phyloP scores from a whole-genome alignment of 2,113 vertebrate genomes.

The Noturus placidus region DNA sequence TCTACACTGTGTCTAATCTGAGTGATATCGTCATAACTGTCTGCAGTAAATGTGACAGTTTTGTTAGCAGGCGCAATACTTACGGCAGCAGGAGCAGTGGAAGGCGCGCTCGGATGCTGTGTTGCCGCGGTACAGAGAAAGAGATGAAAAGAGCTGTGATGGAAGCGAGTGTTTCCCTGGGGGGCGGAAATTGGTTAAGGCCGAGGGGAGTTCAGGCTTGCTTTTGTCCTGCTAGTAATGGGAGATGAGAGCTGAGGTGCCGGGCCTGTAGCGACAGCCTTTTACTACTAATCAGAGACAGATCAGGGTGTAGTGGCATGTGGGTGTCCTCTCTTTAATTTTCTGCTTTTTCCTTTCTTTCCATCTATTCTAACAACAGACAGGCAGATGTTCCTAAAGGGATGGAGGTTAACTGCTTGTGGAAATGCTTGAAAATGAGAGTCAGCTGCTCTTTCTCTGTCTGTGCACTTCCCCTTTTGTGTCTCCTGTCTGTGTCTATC shows the following conservation, averaged over 20 bases:
- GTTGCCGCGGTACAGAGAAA: slow-evolving; percentile 30
- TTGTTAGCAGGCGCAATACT: slow-evolving; percentile 32
- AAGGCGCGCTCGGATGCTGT: slow-evolving; percentile 16
- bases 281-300: slow-evolving; percentile 40
- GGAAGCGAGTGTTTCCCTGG: slow-evolving; percentile 42
- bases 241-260: slow-evolving; percentile 51
- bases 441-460: slow-evolving; percentile 36
- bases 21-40: slow-evolving; percentile 1
- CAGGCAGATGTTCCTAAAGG: slow-evolving; percentile 45
- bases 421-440: slow-evolving; percentile 33
- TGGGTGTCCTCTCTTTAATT: slow-evolving; percentile 33
- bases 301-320: slow-evolving; percentile 27
- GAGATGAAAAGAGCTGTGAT: slow-evolving; percentile 49
- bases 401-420: slow-evolving; percentile 33
- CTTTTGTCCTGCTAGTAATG: slow-evolving; percentile 52
- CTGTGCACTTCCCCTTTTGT: slow-evolving; percentile 43
- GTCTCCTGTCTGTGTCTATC: slow-evolving; percentile 49
- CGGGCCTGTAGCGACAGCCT: slow-evolving; percentile 44
- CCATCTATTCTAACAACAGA: slow-evolving; percentile 21
- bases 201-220: slow-evolving; percentile 39
- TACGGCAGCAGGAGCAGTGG: slow-evolving; percentile 18
- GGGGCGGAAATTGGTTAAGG: slow-evolving; percentile 51
- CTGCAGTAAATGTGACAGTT: slow-evolving; percentile 22
- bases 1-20: slow-evolving; percentile 9
- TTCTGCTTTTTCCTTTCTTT: slow-evolving; percentile 15